A percentile compares a stretch with the other conserved stretches of the same genome.
Conservation (phyloP, 2,888 invertebrate species). For the Eudasyphora cyanicolor region DNA sequence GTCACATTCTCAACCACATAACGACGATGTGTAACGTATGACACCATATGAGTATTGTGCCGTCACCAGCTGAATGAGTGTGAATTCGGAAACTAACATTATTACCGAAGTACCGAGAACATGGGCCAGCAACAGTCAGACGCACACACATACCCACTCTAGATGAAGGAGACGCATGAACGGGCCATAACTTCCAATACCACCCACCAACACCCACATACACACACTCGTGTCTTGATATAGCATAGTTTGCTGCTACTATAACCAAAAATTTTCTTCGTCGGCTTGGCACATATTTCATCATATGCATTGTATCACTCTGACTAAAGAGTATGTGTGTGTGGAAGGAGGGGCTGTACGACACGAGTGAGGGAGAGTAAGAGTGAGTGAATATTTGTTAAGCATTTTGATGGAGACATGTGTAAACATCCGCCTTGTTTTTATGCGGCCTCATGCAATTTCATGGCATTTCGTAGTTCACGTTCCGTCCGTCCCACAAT, state of each 20-base stretch:
- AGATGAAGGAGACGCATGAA: background rate
- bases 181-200: background rate
- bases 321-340: too few species aligned
- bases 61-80: constrained; percentile 39
- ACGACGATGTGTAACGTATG: constrained; percentile 29
- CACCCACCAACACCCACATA: constrained; percentile 6
- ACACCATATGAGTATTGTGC: too few species aligned
- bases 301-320: too few species aligned
- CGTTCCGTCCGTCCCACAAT: background rate
- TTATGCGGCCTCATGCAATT: background rate
- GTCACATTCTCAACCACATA: constrained; percentile 40
- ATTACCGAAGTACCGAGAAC: constrained; percentile 1
- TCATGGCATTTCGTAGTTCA: background rate
- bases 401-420: constrained; percentile 53
- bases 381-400: constrained; percentile 39
- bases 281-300: background rate
- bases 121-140: background rate
- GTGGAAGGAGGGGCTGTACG: background rate
- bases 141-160: background rate
- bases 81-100: constrained; percentile 52
- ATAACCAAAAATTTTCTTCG: constrained; percentile 5
- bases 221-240: background rate
- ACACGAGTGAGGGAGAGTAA: too few species aligned
- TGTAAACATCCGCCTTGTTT: constrained; percentile 54
- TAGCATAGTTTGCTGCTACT: too few species aligned